Evolutionary conservation across 2,113 vertebrate genomes (phyloP), one percentile per base, ranked within the genome.

Genomic region (Perca flavescens): DNA sequence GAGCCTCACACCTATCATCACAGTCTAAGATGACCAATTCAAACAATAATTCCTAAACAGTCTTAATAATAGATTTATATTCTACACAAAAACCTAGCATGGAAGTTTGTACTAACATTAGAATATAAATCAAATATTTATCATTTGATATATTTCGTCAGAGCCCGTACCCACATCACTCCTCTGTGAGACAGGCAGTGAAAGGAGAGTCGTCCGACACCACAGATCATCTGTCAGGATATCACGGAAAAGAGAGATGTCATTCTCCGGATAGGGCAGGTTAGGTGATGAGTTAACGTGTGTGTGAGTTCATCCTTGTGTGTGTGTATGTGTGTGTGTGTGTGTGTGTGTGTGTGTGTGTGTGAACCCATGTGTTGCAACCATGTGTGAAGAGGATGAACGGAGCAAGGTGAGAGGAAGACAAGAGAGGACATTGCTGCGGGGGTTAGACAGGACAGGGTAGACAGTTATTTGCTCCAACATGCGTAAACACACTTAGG

Each of bases 161-260:
- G 50, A 1, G 25, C 15, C 12, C 0, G 5, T 15, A 43, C 13
- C 63, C 22, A 14, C 6, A 17, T 43, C 31, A n/a, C 53, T 49
- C 52, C 46, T 17, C 28, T 16, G 72, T 6, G 63, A 90, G 91
- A 92, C 91, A 84, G 88, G 91, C 91, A 89, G 91, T 19, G 68
- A 91, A 91, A 93, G 88, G 85, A 91, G 67, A 4, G 90, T 71
- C 87, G 94, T 63, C 57, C 82, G 79, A 93, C 90, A 91, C 91
- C 82, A 2, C 46, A 57, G 89, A 92, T 94, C 94, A 90, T 88
- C 91, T 94, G 88, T 93, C 93, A 93, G 80, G 83, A 92, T 83
- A 89, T 82, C 92, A 89, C 36, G 56, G 86, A 84, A 90, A 88
- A 88, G 74, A 73, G 72, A 88, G 76, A 94, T 90, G 89, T 94